Conservation (phyloP, 2,888 invertebrate species). For the Tipula unca region DNA sequence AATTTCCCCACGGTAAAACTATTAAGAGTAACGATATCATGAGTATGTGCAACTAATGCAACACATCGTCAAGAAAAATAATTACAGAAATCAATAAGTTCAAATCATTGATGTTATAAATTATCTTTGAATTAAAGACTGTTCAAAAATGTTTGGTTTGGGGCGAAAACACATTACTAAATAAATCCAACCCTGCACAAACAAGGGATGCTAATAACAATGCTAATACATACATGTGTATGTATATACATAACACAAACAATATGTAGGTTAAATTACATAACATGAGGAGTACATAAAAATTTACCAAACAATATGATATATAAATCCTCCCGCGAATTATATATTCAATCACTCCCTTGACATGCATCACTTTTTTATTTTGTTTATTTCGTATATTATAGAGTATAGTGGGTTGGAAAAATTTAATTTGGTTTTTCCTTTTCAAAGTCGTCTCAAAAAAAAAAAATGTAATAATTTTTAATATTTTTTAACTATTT, state of each 20-base stretch:
- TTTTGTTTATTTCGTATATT: background rate
- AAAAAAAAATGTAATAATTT: background rate
- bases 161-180: too few relatives aligned
- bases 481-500: conserved; percentile 4
- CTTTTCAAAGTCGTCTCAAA: background rate
- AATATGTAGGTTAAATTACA: background rate
- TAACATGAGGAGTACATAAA: background rate
- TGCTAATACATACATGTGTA: too few relatives aligned
- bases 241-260: background rate
- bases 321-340: background rate
- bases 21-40: too few relatives aligned
- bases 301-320: background rate
- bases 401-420: background rate
- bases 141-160: too few relatives aligned
- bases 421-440: conserved; percentile 3
- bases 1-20: too few relatives aligned
- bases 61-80: too few relatives aligned
- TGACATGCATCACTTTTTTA: background rate
- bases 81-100: too few relatives aligned
- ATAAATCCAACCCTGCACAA: background rate
- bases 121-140: too few relatives aligned
- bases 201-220: background rate
- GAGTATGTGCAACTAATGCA: too few relatives aligned
- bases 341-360: background rate
- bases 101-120: too few relatives aligned